Percentiles rank a stretch among this genome's conserved stretches.
These are phyloP conservation scores for Euwallacea similis DNA, from an alignment of 1,140 invertebrate genomes.

Conservation along the genomic window DNA sequence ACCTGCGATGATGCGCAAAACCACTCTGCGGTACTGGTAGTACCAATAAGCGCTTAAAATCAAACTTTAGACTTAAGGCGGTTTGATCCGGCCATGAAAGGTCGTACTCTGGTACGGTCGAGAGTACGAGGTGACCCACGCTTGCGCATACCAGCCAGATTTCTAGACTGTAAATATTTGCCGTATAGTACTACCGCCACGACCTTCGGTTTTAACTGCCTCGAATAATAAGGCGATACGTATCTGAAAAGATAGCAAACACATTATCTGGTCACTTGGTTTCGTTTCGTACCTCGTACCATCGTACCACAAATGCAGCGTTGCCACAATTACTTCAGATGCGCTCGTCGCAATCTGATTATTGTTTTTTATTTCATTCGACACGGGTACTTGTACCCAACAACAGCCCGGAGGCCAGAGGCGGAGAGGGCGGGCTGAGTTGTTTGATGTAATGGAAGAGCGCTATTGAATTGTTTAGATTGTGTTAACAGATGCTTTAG, in stretches of 20 bases:
- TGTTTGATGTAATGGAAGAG: too few relatives aligned
- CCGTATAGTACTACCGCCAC: conserved; percentile 24
- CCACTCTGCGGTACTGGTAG: too few relatives aligned
- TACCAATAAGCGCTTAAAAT: conserved; percentile 5
- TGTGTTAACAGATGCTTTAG: too few relatives aligned
- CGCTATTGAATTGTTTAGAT: too few relatives aligned
- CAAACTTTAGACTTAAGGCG: conserved; percentile 16
- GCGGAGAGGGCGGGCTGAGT: too few relatives aligned
- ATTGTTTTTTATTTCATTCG: too few relatives aligned
- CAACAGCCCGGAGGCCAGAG: too few relatives aligned
- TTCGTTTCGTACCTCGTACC: not conserved
- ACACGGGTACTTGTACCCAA: too few relatives aligned
- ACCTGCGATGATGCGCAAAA: too few relatives aligned
- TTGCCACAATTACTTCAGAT: conserved; percentile 18
- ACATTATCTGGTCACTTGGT: conserved; percentile 23
- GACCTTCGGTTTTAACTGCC: conserved; percentile 19
- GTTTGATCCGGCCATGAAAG: conserved; percentile 1
- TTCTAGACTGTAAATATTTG: conserved; percentile 26
- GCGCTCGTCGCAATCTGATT: not conserved
- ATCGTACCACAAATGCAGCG: not conserved
- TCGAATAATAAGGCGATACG: conserved; percentile 5
- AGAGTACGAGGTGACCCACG: not conserved
- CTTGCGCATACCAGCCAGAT: too few relatives aligned
- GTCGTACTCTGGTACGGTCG: not conserved
- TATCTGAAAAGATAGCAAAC: conserved; percentile 21